Base-by-base conservation (phyloP, 2,113 vertebrate genomes). In the Pitta sordida region DNA sequence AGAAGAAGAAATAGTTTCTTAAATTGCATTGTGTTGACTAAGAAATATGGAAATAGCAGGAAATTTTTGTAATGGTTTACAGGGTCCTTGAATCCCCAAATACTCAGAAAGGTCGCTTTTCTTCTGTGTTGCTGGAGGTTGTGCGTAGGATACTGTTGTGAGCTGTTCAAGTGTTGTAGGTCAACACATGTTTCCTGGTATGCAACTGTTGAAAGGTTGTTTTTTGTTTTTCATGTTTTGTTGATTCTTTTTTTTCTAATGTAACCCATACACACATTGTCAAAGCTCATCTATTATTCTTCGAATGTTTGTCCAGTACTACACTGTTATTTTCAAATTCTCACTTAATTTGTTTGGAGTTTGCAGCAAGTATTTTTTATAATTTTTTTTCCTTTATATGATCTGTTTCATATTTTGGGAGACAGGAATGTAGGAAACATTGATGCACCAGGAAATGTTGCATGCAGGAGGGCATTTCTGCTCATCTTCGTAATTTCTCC, bases 131-230 rank as follows among this genome's bases (percentile, higher is more conserved):
- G 58, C 73, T 82, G 49, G 73, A 74, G 70, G 43, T 51, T 60
- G 83, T 79, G 58, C 3, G 34, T 83, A 69, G 75, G 77, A 77
- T 79, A 53, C 56, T 76, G 36, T 84, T 51, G 15, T 91, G 87
- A 91, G 89, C 71, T 87, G 52, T 91, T 95, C 48, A 51, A 55
- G 74, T 95, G 90, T 93, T 7, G 0, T 37, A 84, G 85, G 88
- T 92, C 90, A 96, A 62, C 94, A 95, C 92, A 83, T 96, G 89
- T 93, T 96, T 97, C 88, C 92, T 96, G 84, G 75, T 94, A 92
- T 77, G 83, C 84, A 81, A 74, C 67, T 94, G 68, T 84, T 94
- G 71, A 95, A 92, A 70, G 55, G 36, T 9, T 30, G 0, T n/a
- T 30, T 83, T 83, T 76, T 56, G 11, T 63, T 76, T 84, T 41